These are phyloP conservation scores for Clivina fossor DNA, from an alignment of 2,888 invertebrate species.

Conservation along the genomic window DNA sequence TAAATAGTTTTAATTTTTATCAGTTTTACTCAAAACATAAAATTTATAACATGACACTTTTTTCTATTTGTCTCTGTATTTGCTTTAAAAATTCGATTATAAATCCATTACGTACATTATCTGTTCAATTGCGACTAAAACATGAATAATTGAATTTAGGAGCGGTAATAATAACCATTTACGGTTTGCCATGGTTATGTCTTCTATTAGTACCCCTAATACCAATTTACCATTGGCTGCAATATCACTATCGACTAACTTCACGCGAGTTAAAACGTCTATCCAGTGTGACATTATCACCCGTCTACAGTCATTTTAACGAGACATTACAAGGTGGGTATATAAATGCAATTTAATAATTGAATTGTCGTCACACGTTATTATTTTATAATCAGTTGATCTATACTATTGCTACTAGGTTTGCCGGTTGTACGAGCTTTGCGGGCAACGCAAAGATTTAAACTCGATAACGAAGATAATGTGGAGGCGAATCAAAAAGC, in stretches of 20 bases:
- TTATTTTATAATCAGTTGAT: conserved; percentile 18
- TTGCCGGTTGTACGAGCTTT: conserved; percentile 80
- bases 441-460: conserved; percentile 65
- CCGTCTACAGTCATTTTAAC: conserved; percentile 89
- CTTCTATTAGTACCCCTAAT: conserved; percentile 78
- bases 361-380: background rate
- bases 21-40: too few species aligned
- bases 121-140: too few species aligned
- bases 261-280: conserved; percentile 88
- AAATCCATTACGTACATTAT: too few species aligned
- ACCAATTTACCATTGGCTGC: conserved; percentile 84
- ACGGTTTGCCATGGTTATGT: conserved; percentile 90
- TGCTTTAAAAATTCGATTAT: too few species aligned
- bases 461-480: conserved; percentile 68
- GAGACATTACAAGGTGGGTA: conserved; percentile 78
- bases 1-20: too few species aligned
- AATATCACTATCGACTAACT: conserved; percentile 79
- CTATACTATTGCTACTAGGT: conserved; percentile 53
- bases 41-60: too few species aligned
- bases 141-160: conserved; percentile 62
- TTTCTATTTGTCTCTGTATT: too few species aligned
- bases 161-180: conserved; percentile 80
- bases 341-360: conserved; percentile 11
- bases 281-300: conserved; percentile 84
- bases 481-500: conserved; percentile 80